phyloP scores from a whole-genome alignment of 2,113 vertebrate genomes.

The Macroglossus sobrinus region DNA sequence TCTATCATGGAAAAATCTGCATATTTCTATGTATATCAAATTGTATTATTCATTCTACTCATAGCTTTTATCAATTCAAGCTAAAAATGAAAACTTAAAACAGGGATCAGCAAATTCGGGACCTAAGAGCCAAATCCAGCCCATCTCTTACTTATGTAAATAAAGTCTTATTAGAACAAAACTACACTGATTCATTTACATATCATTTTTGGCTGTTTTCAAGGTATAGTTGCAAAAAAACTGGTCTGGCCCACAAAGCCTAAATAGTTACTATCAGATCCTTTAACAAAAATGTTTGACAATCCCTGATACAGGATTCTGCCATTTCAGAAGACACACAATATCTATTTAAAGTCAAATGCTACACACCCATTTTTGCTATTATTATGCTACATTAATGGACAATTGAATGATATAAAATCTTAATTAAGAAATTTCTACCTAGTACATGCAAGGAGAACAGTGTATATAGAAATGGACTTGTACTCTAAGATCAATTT shows the following conservation, averaged over 20 bases:
- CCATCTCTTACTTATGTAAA: neutral
- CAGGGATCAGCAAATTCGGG: neutral
- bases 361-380: neutral
- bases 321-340: neutral
- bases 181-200: neutral
- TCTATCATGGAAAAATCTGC: neutral
- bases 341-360: neutral
- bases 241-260: neutral
- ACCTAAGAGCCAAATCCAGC: neutral
- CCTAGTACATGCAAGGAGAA: neutral
- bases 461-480: neutral
- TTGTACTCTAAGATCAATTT: neutral
- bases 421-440: neutral
- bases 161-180: neutral
- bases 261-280: neutral
- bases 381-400: neutral
- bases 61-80: neutral
- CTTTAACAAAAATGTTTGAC: neutral
- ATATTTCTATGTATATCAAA: neutral
- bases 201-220: neutral
- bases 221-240: neutral
- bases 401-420: neutral
- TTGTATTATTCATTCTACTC: neutral
- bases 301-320: neutral
- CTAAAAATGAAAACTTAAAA: conserved; percentile 15